Evolutionary conservation across 2,113 vertebrate genomes (phyloP).

Genomic region (Micronycteris hirsuta): DNA sequence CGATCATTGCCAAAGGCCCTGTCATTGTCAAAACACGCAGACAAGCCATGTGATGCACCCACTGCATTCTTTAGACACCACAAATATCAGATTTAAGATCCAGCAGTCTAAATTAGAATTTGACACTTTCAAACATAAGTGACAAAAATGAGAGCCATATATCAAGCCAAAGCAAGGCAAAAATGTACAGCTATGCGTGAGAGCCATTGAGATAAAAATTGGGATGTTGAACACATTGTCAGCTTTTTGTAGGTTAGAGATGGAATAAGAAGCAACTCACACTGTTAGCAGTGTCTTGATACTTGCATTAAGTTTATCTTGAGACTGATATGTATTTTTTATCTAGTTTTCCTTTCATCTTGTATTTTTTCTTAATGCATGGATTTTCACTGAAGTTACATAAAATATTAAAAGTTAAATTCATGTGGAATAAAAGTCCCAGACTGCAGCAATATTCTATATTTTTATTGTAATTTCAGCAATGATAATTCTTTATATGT

Average conservation of each 20-base stretch:
- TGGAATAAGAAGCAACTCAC: constrained; percentile 54
- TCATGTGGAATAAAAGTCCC: not conserved
- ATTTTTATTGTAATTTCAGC: not conserved
- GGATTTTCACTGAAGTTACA: not conserved
- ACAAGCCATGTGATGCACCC: not conserved
- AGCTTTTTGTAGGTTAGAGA: constrained; percentile 63
- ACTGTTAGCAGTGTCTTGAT: constrained; percentile 46
- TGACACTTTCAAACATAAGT: constrained; percentile 43
- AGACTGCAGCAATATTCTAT: not conserved
- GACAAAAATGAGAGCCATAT: constrained; percentile 60
- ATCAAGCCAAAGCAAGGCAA: constrained; percentile 50
- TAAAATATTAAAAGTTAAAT: not conserved
- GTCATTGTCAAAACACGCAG: constrained; percentile 26
- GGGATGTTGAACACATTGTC: constrained; percentile 48
- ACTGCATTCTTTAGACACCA: not conserved
- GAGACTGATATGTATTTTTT: constrained; percentile 31
- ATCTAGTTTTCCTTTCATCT: constrained; percentile 55
- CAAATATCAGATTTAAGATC: constrained; percentile 20
- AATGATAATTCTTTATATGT: not conserved
- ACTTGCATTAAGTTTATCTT: constrained; percentile 59
- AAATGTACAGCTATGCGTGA: constrained; percentile 53
- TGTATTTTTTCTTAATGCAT: constrained; percentile 35
- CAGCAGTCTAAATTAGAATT: not conserved
- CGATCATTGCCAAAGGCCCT: not conserved
- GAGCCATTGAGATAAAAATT: constrained; percentile 58